Base-by-base conservation (phyloP, 2,888 invertebrate genomes). In the Drosophila formosana region DNA sequence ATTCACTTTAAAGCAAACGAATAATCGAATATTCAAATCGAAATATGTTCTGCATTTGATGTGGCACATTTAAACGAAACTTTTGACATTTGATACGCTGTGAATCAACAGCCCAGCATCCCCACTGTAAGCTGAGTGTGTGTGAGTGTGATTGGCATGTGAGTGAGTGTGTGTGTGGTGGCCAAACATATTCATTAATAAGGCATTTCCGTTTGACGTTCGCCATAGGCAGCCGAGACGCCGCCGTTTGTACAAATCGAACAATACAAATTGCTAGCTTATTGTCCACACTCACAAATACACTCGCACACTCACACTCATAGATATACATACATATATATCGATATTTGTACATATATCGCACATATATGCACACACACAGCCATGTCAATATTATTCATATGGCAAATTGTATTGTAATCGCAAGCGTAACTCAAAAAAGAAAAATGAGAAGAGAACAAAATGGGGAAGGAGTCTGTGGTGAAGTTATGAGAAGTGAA, bases 141-240 rank as follows among this genome's bases (percentile, higher is more conserved):
- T 56, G 39, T 39, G 25, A 37, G 23, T 18, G 41, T 32, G 62
- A 30, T 9, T 56, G 45, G 49, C 28, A 13, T 32, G 39, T 28
- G 11, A 7, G 58, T 37, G n/a, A 37, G 49, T 25, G 18, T 26
- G 23, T 18, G 11, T 30, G 47, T 13, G 32, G 47, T 55, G 61
- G 51, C 18, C 64, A 51, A 60, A 66, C 51, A 51, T 49, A 73
- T 78, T 77, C 78, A 77, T 78, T 78, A 77, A 73, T 66, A 73
- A 65, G 49, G 64, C 66, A 76, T 78, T 70, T 78, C 66, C 78
- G 60, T 46, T 72, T 68, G 53, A 47, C 45, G 51, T 56, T 34
- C 45, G 45, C 46, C 34, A 58, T 51, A 30, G 32, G 43, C 37
- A 13, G 47, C 39, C 43, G 52, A 52, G 52, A 52, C 52, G 53